Evolutionary conservation across 2,888 invertebrate species (phyloP), one percentile per base, ranked within the genome.

Genomic region (Cheiracanthium punctorium): DNA sequence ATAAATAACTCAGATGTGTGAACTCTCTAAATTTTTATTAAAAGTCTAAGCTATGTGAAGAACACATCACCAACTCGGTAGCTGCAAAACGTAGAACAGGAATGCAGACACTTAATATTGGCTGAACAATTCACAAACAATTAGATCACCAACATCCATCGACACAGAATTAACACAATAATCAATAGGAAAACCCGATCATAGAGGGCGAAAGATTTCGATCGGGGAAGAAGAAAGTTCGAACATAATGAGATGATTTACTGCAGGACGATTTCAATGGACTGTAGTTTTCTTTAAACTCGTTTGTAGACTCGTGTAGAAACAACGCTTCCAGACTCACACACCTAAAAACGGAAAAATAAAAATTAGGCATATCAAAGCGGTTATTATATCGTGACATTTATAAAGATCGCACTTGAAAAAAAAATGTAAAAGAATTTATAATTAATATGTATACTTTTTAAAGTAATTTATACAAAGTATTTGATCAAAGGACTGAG

Each of bases 261-360:
- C 24, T 58, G 58, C 29, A 30, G 28, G 29, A 30, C 30, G 29
- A 1, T 12, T 17, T 20, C 5, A 32, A 20, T 69, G 69, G 5
- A 5, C n/a, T n/a, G n/a, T n/a, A n/a, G n/a, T n/a, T n/a, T n/a
- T n/a, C 20, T 52, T 71, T 48, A 87, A 73, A 77, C 77, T 52
- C 76, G 41, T 37, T 95, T 95, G 94, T 96, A 96, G 89, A 94
- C 92, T 91, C 96, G 93, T 90, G 95, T 95, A 93, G 95, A 95
- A 87, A 94, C 94, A 69, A 96, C 93, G 90, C 94, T 94, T 90
- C 95, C 95, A 20, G 94, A 94, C 72, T 94, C 95, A 93, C 95
- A 94, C 28, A 94, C 93, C 95, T 95, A 92, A 88, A 87, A 80
- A 85, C n/a, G 80, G 82, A 70, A 67, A 72, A n/a, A 58, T 17